phyloP scores from a whole-genome alignment of 2,797 vertebrate genomes.

The Mionectes olivaceus region DNA sequence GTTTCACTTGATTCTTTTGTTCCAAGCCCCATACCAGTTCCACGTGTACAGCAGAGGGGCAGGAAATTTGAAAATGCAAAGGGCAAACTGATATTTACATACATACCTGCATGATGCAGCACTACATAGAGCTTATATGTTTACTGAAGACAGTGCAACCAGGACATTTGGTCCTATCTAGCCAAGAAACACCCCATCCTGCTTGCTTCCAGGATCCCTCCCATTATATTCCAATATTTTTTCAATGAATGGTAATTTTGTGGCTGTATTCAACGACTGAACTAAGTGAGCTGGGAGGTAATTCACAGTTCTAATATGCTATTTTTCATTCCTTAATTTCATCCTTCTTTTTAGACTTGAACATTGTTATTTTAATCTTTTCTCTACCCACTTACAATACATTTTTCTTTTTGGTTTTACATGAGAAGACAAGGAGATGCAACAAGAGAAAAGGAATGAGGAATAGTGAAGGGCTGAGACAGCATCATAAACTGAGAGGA shows the following conservation, averaged over 20 bases:
- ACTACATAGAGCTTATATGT: background rate
- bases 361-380: background rate
- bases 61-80: background rate
- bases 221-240: background rate
- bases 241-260: background rate
- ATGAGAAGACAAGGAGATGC: background rate
- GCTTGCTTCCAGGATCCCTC: background rate
- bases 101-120: background rate
- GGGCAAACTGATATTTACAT: background rate
- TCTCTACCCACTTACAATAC: background rate
- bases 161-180: background rate
- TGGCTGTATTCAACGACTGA: background rate
- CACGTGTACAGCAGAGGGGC: background rate
- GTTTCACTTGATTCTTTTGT: background rate
- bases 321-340: background rate
- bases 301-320: background rate
- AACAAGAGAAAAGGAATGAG: background rate
- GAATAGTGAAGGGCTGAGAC: background rate
- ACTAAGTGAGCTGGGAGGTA: background rate
- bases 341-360: background rate
- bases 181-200: background rate
- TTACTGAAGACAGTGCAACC: background rate
- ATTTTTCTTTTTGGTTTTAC: background rate
- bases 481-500: background rate
- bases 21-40: background rate